phyloP scores from a whole-genome alignment of 64 coral and sea anemone genomes.

The Montipora sp. region DNA sequence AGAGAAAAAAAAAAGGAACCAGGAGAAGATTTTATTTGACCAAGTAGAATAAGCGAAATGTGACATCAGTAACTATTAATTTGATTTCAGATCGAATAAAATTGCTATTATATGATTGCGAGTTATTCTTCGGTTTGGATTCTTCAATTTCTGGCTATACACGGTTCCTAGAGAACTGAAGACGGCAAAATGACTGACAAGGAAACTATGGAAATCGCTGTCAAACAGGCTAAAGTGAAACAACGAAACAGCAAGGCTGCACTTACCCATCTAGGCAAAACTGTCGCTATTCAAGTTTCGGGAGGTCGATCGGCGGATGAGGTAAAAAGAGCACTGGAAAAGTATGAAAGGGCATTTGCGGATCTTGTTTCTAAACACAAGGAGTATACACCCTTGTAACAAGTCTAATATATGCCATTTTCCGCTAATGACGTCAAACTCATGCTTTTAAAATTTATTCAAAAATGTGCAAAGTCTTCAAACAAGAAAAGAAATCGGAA shows the following conservation, averaged over 20 bases:
- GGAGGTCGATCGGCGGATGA: not conserved
- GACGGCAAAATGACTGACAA: not conserved
- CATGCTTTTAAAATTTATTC: no score
- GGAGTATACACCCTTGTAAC: no score
- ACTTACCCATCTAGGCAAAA: no score
- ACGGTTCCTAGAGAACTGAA: not conserved
- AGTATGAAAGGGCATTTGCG: not conserved
- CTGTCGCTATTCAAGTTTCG: not conserved
- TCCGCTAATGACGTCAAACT: no score
- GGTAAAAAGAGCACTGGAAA: not conserved
- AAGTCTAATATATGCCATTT: no score
- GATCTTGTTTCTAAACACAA: not conserved
- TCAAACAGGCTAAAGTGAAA: not conserved
- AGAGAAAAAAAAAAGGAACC: not conserved
- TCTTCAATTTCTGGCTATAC: not conserved
- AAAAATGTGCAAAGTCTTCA: no score
- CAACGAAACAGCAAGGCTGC: not conserved
- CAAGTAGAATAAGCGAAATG: not conserved
- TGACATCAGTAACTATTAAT: not conserved
- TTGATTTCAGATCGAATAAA: no score
- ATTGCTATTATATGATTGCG: no score
- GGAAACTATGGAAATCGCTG: not conserved
- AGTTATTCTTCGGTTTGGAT: no score
- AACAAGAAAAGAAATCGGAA: no score
- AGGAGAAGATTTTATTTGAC: not conserved